These are phyloP conservation scores for Microctenopoma stevenorrisi DNA, from an alignment of 2,797 vertebrate genomes.

Conservation along the genomic window DNA sequence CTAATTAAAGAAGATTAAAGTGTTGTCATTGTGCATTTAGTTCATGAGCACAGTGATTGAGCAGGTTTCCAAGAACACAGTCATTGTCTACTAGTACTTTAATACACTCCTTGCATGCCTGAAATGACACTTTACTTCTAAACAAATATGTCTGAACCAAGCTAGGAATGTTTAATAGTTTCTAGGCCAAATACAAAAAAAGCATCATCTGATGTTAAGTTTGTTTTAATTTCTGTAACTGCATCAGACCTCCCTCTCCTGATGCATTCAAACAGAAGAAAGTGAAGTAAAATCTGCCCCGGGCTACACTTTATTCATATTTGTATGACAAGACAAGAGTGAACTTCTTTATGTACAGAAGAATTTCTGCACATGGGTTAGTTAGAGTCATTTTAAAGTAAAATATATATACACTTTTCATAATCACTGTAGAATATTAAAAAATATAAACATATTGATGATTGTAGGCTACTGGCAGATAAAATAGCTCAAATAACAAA, in stretches of 20 bases:
- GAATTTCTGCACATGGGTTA: not conserved
- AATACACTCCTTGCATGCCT: slow-evolving; percentile 22
- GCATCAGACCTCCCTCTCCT: not conserved
- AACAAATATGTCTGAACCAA: slow-evolving; percentile 25
- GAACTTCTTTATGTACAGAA: not conserved
- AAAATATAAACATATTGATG: not conserved
- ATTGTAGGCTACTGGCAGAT: not conserved
- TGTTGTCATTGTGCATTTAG: not conserved
- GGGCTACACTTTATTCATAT: too few relatives aligned
- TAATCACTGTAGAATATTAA: not conserved
- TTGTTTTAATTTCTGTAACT: not conserved
- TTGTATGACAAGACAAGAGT: too few relatives aligned
- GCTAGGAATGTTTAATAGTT: slow-evolving; percentile 13
- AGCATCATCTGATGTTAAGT: not conserved
- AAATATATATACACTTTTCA: not conserved
- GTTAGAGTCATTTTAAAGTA: not conserved
- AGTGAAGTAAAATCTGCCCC: slow-evolving; percentile 5
- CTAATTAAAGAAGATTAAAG: not conserved
- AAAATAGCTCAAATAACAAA: not conserved
- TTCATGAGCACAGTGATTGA: not conserved
- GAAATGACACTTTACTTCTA: slow-evolving; percentile 38
- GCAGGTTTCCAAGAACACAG: slow-evolving; percentile 14
- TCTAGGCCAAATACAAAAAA: not conserved
- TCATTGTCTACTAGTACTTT: not conserved
- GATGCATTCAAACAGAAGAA: not conserved